Percentiles rank a stretch among this genome's conserved stretches.
Conservation (phyloP, 2,888 invertebrate species). For the Scaeva pyrastri region DNA sequence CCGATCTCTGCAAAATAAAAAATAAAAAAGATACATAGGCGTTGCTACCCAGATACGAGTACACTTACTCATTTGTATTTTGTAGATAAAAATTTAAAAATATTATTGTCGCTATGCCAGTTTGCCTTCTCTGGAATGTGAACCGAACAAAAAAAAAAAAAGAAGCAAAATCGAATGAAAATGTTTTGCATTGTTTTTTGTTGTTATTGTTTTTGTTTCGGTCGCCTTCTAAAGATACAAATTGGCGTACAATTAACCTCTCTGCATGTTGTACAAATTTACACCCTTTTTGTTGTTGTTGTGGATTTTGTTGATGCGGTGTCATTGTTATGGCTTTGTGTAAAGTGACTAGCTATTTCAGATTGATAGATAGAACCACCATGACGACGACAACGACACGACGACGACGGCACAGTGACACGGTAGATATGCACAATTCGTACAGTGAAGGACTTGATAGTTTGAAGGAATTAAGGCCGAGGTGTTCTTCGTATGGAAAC, state of each 20-base stretch:
- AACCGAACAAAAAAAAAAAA: neutral
- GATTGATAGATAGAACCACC: slow-evolving; percentile 18
- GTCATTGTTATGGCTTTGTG: slow-evolving; percentile 9
- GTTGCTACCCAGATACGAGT: neutral
- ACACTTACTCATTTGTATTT: slow-evolving; percentile 7
- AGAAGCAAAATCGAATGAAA: neutral
- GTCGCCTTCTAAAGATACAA: slow-evolving; percentile 1
- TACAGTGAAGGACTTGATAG: neutral
- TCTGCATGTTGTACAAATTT: slow-evolving; percentile 3
- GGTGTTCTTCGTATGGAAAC: neutral
- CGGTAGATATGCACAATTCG: neutral
- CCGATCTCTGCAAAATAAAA: neutral
- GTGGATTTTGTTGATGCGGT: neutral
- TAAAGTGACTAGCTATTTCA: neutral
- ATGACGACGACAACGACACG: too few relatives aligned
- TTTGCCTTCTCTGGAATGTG: slow-evolving; percentile 22
- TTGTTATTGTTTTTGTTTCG: neutral
- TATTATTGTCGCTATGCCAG: slow-evolving; percentile 31
- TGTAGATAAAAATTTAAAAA: neutral
- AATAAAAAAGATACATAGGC: neutral
- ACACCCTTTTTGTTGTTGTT: neutral
- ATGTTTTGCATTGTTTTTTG: slow-evolving; percentile 15
- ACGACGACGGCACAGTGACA: too few relatives aligned
- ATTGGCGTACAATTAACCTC: slow-evolving; percentile 30
- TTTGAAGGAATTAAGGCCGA: neutral